Evolutionary conservation across 2,113 vertebrate genomes (phyloP).

Genomic region (Alethe diademata): DNA sequence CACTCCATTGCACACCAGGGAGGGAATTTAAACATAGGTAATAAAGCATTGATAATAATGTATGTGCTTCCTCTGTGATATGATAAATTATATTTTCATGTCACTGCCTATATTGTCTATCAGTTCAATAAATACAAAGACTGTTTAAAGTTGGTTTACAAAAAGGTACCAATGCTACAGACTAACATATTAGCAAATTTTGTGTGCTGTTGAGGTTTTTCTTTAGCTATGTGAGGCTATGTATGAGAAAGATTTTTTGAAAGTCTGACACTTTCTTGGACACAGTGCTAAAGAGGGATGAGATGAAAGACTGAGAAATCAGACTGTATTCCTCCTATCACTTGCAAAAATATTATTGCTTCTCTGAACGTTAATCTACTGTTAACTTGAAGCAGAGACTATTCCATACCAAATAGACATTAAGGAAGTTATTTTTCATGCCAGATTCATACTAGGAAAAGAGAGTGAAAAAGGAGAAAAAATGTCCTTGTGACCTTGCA

Average conservation of each 20-base stretch:
- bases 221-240: not conserved
- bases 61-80: not conserved
- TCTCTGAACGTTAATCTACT: not conserved
- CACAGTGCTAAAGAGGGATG: not conserved
- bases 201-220: rapidly evolving
- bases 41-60: not conserved
- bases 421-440: not conserved
- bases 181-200: not conserved
- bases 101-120: not conserved
- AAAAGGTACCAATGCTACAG: rapidly evolving
- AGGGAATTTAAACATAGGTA: not conserved
- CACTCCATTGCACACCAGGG: not conserved
- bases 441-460: not conserved
- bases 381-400: not conserved
- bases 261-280: not conserved
- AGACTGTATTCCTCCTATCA: not conserved
- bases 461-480: not conserved
- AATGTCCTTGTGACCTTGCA: not conserved
- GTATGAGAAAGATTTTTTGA: not conserved
- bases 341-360: not conserved
- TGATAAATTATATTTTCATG: not conserved
- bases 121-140: not conserved
- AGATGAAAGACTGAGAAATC: not conserved
- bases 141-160: not conserved
- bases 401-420: not conserved